Percentiles rank a stretch among this genome's conserved stretches.
Evolutionary conservation across 2,888 invertebrate genomes (phyloP).

Genomic region (Idaea aversata): DNA sequence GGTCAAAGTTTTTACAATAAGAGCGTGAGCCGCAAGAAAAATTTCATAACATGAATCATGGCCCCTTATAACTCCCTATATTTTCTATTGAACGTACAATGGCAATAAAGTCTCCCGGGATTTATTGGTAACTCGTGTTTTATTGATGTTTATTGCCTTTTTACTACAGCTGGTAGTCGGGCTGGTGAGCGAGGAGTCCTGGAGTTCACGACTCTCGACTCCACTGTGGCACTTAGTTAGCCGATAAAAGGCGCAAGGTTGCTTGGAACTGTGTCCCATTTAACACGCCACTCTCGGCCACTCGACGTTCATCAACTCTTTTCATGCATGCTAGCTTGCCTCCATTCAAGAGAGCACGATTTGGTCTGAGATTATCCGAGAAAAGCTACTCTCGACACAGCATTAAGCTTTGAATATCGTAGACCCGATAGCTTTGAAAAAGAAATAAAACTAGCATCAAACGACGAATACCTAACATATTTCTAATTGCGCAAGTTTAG

Average conservation of each 20-base stretch:
- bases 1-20: background rate
- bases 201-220: constrained; percentile 6
- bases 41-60: background rate
- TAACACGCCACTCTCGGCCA: constrained; percentile 29
- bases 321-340: constrained; percentile 37
- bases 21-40: constrained; percentile 1
- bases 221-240: constrained; percentile 19
- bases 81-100: constrained; percentile 10
- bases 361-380: constrained; percentile 35
- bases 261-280: constrained; percentile 19
- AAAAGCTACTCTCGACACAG: constrained; percentile 27
- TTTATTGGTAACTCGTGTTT: constrained; percentile 23
- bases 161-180: constrained; percentile 11
- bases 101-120: constrained; percentile 20
- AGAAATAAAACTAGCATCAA: constrained; percentile 15
- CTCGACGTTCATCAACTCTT: constrained; percentile 45
- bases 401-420: constrained; percentile 24
- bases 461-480: constrained; percentile 19
- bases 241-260: constrained; percentile 26
- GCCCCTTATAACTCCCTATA: background rate
- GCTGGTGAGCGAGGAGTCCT: constrained; percentile 5
- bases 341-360: constrained; percentile 35
- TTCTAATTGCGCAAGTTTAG: constrained; percentile 13
- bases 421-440: constrained; percentile 28
- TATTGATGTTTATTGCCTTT: constrained; percentile 26